Evolutionary conservation across 2,113 vertebrate genomes (phyloP).

Genomic region (Lamprotornis superbus): DNA sequence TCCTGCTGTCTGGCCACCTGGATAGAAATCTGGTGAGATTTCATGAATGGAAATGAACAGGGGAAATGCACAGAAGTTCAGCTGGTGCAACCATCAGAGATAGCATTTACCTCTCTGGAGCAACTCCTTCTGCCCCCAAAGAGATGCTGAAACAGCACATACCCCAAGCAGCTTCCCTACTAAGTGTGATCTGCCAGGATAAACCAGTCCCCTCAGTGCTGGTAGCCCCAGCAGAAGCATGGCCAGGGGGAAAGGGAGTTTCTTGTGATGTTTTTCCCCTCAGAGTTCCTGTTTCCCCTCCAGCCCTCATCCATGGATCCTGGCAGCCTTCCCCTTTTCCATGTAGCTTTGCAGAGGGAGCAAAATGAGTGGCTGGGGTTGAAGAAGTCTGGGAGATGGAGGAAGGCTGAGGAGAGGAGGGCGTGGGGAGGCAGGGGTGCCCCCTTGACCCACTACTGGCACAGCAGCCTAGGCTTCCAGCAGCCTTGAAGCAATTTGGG

Average conservation of each 20-base stretch:
- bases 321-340: not conserved
- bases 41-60: not conserved
- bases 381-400: not conserved
- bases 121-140: not conserved
- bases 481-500: not conserved
- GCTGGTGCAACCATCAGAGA: not conserved
- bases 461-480: not conserved
- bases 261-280: constrained; percentile 22
- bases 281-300: constrained; percentile 44
- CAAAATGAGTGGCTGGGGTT: not conserved
- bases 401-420: not conserved
- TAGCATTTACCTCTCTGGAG: not conserved
- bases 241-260: not conserved
- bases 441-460: fast-evolving
- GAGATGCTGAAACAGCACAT: not conserved
- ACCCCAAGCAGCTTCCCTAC: not conserved
- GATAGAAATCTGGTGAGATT: not conserved
- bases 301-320: not conserved
- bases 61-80: not conserved
- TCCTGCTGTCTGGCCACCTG: not conserved
- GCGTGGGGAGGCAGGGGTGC: not conserved
- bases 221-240: not conserved
- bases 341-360: not conserved
- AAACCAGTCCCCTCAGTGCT: not conserved
- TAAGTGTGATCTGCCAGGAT: not conserved